phyloP scores from a whole-genome alignment of 2,113 vertebrate species.

The Antechinus flavipes region DNA sequence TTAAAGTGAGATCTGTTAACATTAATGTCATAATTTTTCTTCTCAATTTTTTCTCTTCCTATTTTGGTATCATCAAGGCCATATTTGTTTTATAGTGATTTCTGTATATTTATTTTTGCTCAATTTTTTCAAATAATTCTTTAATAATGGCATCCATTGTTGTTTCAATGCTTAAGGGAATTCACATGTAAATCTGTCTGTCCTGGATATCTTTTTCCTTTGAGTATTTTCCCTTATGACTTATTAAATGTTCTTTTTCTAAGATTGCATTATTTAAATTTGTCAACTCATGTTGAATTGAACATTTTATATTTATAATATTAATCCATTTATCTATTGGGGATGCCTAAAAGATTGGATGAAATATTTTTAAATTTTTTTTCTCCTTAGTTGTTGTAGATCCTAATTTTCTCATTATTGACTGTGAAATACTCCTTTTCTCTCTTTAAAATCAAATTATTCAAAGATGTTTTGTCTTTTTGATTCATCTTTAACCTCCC shows the following conservation, averaged over 20 bases:
- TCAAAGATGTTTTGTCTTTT: background rate
- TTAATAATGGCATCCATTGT: background rate
- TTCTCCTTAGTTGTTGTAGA: background rate
- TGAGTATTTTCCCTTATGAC: background rate
- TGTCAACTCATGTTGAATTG: background rate
- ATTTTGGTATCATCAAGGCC: background rate
- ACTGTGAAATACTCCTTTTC: too few relatives aligned
- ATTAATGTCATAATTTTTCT: background rate
- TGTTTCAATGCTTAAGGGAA: background rate
- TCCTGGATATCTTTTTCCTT: background rate
- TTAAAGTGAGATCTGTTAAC: background rate
- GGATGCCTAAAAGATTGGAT: background rate
- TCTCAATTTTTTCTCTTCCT: background rate
- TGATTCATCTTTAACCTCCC: background rate
- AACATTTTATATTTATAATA: background rate
- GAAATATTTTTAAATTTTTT: background rate
- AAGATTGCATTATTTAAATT: background rate
- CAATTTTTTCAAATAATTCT: background rate
- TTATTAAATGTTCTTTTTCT: background rate
- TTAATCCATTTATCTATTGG: background rate
- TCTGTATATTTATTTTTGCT: background rate
- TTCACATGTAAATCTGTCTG: background rate
- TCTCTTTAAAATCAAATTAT: background rate
- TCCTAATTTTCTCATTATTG: background rate
- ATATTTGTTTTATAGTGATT: background rate